Conservation (phyloP, 2,797 vertebrate genomes). For the Adrianichthys oophorus region DNA sequence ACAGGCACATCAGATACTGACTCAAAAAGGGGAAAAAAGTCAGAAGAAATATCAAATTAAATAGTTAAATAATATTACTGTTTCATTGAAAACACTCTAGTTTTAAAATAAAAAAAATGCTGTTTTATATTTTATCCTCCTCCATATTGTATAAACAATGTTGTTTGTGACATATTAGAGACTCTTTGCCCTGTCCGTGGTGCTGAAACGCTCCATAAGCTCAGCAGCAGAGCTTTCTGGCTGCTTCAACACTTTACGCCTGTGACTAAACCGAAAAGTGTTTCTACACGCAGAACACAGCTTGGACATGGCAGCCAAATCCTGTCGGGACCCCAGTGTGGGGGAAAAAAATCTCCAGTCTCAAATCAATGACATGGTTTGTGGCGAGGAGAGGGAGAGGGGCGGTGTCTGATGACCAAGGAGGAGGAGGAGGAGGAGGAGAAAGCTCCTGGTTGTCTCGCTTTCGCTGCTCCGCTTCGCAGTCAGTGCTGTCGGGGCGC, state of each 20-base stretch:
- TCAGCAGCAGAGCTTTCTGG: background rate
- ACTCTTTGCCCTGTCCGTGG: slow-evolving; percentile 32
- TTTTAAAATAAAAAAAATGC: too few species aligned
- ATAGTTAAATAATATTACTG: too few species aligned
- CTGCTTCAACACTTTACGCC: slow-evolving; percentile 23
- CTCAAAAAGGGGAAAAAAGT: too few species aligned
- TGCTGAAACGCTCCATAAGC: slow-evolving; percentile 20
- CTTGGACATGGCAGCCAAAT: slow-evolving; percentile 40
- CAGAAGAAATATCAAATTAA: too few species aligned
- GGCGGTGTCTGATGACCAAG: slow-evolving; percentile 59
- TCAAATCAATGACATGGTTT: slow-evolving; percentile 61
- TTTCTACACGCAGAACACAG: slow-evolving; percentile 34
- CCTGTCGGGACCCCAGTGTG: slow-evolving; percentile 31
- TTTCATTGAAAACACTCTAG: too few species aligned
- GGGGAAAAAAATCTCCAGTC: slow-evolving; percentile 20
- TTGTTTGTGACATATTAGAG: background rate
- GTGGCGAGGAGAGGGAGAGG: slow-evolving; percentile 32
- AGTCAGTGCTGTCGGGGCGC: slow-evolving; percentile 43
- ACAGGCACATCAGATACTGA: too few species aligned
- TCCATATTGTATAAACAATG: too few species aligned
- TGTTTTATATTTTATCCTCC: too few species aligned
- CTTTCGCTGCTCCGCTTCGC: slow-evolving; percentile 30
- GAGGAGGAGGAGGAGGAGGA: slow-evolving; percentile 41
- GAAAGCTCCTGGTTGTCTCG: slow-evolving; percentile 46
- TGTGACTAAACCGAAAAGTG: slow-evolving; percentile 33